Base-by-base conservation (phyloP, 2,888 invertebrate genomes). In the Bhutanitis thaidina region DNA sequence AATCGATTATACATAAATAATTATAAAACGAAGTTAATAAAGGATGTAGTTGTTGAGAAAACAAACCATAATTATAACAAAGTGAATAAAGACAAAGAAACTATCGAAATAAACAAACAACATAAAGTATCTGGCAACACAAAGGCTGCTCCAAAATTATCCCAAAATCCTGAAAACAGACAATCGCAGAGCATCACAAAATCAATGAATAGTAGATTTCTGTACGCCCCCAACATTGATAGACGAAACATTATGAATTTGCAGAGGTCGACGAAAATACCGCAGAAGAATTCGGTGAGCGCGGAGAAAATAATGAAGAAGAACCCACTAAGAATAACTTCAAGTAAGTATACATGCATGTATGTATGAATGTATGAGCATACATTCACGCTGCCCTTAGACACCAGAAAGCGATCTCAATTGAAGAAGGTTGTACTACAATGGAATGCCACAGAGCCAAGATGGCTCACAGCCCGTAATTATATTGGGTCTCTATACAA, bases 201-300 rank as follows among this genome's bases (percentile, higher is more conserved):
- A 34, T 20, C 43, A 10, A 25, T 43, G 1, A 43, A 34, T 8
- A 43, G 16, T 4, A 43, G 34, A 35, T 43, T 43, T 5, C 3
- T 34, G 1, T 12, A 34, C 3, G 34, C 12, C 7, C 34, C 12
- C 34, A 34, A 34, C 4, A 10, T 34, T 12, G 34, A 34, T 34
- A 34, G 12, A 13, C 4, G 34, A 2, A 41, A 13, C 16, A 7
- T 3, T 10, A 37, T 27, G 27, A 5, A 25, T 27, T 43, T 25
- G 20, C 37, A 43, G 37, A 49, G 29, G 7, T 36, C 49, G 14
- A 36, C 49, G n/a, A 48, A 38, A 12, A 48, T 48, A 5, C 48
- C 48, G 1, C 44, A 45, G 13, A 43, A 35, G 34, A 13, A 32
- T 8, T 29, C 16, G 3, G 3, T 16, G 14, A 37, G n/a, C 13